phyloP scores from a whole-genome alignment of 2,113 vertebrate species.

The Stictonetta naevosa region DNA sequence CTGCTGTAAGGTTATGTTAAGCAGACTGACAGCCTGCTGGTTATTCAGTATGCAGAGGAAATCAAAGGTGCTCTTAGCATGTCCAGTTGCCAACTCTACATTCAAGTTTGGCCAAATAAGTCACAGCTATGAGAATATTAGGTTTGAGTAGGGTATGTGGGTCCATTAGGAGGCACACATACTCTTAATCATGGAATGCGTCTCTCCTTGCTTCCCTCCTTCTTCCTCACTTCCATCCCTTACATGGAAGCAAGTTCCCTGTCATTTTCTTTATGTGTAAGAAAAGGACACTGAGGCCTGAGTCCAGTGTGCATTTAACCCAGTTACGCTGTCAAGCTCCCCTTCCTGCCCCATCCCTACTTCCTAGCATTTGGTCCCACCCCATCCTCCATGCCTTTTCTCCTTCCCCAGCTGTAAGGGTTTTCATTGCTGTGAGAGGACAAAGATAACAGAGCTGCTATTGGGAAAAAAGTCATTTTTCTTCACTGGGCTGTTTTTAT shows the following conservation, averaged over 20 bases:
- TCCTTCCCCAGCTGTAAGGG: background rate
- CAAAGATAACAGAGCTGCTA: slow-evolving; percentile 28
- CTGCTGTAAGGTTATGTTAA: background rate
- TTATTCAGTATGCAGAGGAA: background rate
- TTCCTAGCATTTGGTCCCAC: background rate
- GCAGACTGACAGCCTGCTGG: background rate
- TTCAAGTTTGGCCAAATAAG: background rate
- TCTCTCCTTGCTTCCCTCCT: background rate
- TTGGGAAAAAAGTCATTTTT: background rate
- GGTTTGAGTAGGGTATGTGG: background rate
- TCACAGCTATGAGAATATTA: background rate
- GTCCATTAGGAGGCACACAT: background rate
- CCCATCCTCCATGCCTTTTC: background rate
- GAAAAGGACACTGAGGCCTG: background rate
- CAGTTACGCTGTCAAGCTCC: background rate
- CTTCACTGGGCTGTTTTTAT: background rate
- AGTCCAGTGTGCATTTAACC: background rate
- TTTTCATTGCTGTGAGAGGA: slow-evolving; percentile 22
- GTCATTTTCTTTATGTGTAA: background rate
- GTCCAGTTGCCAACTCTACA: background rate
- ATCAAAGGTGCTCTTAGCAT: background rate
- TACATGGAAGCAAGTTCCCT: background rate
- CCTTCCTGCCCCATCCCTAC: background rate
- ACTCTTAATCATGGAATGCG: background rate
- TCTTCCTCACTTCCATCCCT: background rate